Percentiles rank a stretch among this genome's conserved stretches.
phyloP scores from a whole-genome alignment of 2,113 vertebrate genomes.

The Dryoscopus gambensis region DNA sequence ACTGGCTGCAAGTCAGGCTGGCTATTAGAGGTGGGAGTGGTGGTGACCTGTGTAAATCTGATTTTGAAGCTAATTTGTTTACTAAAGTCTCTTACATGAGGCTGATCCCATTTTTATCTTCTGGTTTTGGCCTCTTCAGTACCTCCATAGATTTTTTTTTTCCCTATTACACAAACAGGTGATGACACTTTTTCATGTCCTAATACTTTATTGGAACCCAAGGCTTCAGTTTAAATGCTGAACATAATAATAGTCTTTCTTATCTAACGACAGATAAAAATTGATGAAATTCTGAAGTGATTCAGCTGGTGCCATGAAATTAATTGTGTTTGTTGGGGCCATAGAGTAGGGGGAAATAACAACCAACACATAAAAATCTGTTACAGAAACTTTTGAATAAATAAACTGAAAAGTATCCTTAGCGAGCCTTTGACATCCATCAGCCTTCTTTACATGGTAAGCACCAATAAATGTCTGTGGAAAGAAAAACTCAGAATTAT shows the following conservation, averaged over 20 bases:
- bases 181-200: not conserved
- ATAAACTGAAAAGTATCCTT: not conserved
- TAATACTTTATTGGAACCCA: not conserved
- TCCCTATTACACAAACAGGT: not conserved
- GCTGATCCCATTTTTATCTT: not conserved
- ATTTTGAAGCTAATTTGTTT: not conserved
- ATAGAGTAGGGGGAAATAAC: not conserved
- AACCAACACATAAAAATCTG: not conserved
- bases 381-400: not conserved
- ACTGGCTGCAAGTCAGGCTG: not conserved
- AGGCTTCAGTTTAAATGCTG: not conserved
- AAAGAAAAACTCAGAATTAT: conserved; percentile 35
- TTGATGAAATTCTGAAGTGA: not conserved
- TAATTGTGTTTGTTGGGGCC: not conserved
- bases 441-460: conserved; percentile 19
- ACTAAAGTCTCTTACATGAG: not conserved
- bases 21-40: not conserved
- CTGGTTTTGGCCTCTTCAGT: not conserved
- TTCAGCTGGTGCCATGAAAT: not conserved
- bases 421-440: conserved; percentile 30
- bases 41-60: not conserved
- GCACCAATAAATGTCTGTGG: conserved; percentile 1
- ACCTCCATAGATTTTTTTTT: not conserved
- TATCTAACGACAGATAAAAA: not conserved
- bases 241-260: not conserved